phyloP scores from a whole-genome alignment of 2,113 vertebrate genomes.

The Daubentonia madagascariensis region DNA sequence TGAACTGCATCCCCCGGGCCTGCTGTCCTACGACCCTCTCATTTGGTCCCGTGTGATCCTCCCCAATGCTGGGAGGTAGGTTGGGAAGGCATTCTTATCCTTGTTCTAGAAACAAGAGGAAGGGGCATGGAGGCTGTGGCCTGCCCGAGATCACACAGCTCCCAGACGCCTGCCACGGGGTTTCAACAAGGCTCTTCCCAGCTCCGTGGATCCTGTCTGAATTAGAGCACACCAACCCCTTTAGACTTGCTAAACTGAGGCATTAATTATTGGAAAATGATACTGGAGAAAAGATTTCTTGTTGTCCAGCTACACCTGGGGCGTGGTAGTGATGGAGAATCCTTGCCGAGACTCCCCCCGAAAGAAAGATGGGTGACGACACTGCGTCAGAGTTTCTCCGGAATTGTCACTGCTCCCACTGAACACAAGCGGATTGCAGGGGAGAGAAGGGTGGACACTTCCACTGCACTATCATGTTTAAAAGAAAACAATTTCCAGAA shows the following conservation, averaged over 20 bases:
- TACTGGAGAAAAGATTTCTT: neutral
- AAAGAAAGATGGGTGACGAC: fast-evolving
- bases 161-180: neutral
- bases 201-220: neutral
- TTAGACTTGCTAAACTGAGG: no score
- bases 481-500: neutral
- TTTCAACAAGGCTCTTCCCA: fast-evolving
- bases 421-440: neutral
- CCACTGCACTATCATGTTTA: neutral
- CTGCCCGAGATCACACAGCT: neutral
- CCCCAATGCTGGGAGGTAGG: neutral
- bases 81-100: neutral
- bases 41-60: fast-evolving
- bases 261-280: neutral
- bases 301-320: neutral
- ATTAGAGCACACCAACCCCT: neutral
- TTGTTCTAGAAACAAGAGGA: neutral
- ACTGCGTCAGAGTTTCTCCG: fast-evolving
- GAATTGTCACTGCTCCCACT: fast-evolving
- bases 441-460: fast-evolving
- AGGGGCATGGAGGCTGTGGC: neutral
- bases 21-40: neutral
- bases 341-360: neutral
- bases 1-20: fast-evolving
- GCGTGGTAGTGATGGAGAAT: fast-evolving